Evolutionary conservation across 1,140 invertebrate species (phyloP).

Genomic region (Drosophila biarmipes): DNA sequence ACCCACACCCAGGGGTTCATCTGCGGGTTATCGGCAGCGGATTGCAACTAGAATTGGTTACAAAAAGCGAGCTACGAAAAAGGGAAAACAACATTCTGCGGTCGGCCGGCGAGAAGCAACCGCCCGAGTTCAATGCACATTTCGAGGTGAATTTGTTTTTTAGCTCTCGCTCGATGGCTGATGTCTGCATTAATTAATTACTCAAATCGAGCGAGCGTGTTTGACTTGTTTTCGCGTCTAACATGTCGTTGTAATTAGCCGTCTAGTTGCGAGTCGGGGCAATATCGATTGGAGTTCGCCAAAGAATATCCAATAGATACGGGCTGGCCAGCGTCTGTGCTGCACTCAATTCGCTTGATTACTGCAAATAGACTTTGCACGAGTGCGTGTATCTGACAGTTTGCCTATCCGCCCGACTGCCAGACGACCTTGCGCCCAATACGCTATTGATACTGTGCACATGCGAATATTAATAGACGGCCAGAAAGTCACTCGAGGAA

Average conservation of each 20-base stretch:
- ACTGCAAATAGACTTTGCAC: constrained; percentile 21
- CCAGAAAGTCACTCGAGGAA: constrained; percentile 24
- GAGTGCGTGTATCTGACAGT: constrained; percentile 35
- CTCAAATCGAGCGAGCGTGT: constrained; percentile 50
- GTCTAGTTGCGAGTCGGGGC: constrained; percentile 29
- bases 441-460: constrained; percentile 57
- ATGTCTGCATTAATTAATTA: constrained; percentile 51
- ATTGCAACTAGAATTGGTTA: constrained; percentile 47
- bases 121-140: constrained; percentile 74
- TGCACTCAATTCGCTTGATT: constrained; percentile 58
- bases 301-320: constrained; percentile 45
- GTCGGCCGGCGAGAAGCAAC: constrained; percentile 20
- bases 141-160: constrained; percentile 74
- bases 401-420: constrained; percentile 29
- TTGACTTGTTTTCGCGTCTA: constrained; percentile 70
- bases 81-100: constrained; percentile 29
- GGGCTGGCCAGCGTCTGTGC: background rate
- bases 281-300: constrained; percentile 35
- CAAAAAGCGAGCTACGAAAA: constrained; percentile 20
- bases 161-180: constrained; percentile 27
- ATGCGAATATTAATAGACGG: constrained; percentile 26
- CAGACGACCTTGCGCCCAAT: constrained; percentile 71
- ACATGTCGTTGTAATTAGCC: constrained; percentile 78
- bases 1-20: constrained; percentile 26
- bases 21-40: constrained; percentile 38